Evolutionary conservation across 2,113 vertebrate genomes (phyloP), one percentile per base, ranked within the genome.

Genomic region (Solea senegalensis): DNA sequence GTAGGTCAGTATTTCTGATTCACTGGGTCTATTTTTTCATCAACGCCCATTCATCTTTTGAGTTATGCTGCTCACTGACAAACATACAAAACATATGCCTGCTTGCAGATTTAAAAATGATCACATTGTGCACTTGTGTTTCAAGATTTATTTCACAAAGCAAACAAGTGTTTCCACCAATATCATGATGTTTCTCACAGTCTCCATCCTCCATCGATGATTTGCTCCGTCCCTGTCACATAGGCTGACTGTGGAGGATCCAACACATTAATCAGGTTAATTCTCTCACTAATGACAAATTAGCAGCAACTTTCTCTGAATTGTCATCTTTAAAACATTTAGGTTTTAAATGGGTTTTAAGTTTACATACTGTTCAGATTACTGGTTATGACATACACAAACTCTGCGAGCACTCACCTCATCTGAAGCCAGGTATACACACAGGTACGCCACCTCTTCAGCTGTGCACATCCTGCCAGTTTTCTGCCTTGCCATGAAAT

Each of bases 121-220:
- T 72, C 1, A 5, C 5, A 51, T 26, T 45, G 0, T 50, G 7
- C 13, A 54, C 7, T n/a, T 40, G 28, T 50, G 11, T 13, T 48
- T 48, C 14, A 13, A 11, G 12, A 48, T 9, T 45, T 48, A 13
- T 14, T 14, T 48, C 14, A 11, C 1, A 0, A 54, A 7, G 14
- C 14, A 16, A 9, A 4, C 26, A 10, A 14, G 26, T 21, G 45
- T 15, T 44, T 27, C 26, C 27, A 55, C 11, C 5, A 9, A 3
- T 46, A 45, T 5, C 27, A 9, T 0, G 10, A 53, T 26, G n/a
- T 60, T 83, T 52, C 56, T 97, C 86, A 98, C 71, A 98, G 87
- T 56, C 94, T 95, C 96, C 97, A 98, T 72, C 97, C 97, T 90
- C 97, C 97, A 78, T 98, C 96, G 11, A 99, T 98, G 90, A 97